Evolutionary conservation across 2,888 invertebrate species (phyloP), one percentile per base, ranked within the genome.

Genomic region (Campoplex capitator): DNA sequence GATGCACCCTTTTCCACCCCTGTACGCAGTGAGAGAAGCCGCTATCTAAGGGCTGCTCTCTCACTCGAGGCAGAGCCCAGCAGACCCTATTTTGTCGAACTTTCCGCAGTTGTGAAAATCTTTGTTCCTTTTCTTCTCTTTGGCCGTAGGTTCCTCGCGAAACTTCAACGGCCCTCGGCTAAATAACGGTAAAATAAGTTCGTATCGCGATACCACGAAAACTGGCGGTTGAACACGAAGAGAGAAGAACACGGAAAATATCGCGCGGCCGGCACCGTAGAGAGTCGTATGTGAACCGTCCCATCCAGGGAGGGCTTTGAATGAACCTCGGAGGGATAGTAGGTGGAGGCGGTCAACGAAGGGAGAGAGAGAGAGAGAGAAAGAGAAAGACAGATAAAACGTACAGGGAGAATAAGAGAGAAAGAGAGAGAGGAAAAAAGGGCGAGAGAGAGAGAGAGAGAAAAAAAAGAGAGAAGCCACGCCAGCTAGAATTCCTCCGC

Each of bases 221-320:
- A 77, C 80, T 83, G 78, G 54, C 38, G 79, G 85, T 62, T 23
- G 62, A 71, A 32, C 84, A 75, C 65, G 77, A 89, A 78, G 88
- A 89, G 85, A 81, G 85, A 86, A 82, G 84, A 78, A 88, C 86
- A 80, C 90, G 90, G 88, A 80, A 89, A 91, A 92, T 91, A 91
- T 92, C 92, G 91, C 91, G 92, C 91, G 91, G 89, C 89, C 91
- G 91, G 91, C 91, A 91, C 91, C 92, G 92, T 90, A 90, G 90
- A 92, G 90, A 92, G 91, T 91, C 91, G 92, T 89, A 90, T 90
- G 92, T 90, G 91, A 91, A 91, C 90, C 92, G 92, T 94, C 93
- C 94, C 94, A 93, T 94, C 93, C 94, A 92, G 93, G 93, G 92
- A 93, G 93, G 93, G 92, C 93, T 92, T 92, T 93, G 92, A 92